phyloP scores from a whole-genome alignment of 2,888 invertebrate species.

The Pyrochroa serraticornis region DNA sequence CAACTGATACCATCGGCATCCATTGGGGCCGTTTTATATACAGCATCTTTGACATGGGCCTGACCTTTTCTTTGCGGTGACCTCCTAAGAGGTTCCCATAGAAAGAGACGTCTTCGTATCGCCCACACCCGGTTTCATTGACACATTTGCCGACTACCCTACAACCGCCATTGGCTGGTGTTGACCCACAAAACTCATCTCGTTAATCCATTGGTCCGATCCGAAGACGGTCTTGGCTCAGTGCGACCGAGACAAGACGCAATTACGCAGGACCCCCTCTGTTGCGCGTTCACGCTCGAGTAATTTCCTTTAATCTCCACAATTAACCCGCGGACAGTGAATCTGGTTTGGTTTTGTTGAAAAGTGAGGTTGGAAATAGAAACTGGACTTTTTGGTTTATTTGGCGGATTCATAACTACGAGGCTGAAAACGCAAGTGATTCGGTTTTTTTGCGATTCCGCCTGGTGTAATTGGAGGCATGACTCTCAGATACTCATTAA shows the following conservation, averaged over 20 bases:
- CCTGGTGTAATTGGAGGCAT: no score
- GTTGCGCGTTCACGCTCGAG: conserved; percentile 18
- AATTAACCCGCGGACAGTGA: conserved; percentile 35
- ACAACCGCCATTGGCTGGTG: conserved; percentile 51
- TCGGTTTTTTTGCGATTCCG: conserved; percentile 6
- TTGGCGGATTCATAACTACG: conserved; percentile 12
- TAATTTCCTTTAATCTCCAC: neutral
- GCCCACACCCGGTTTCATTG: conserved; percentile 46
- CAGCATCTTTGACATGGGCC: conserved; percentile 47
- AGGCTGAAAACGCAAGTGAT: conserved; percentile 23
- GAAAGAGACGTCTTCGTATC: conserved; percentile 28
- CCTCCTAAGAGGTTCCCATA: conserved; percentile 49
- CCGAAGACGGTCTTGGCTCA: neutral
- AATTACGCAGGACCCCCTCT: conserved; percentile 14
- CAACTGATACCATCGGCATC: conserved; percentile 51
- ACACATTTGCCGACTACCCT: conserved; percentile 56
- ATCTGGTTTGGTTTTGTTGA: conserved; percentile 34
- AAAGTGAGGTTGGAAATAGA: conserved; percentile 33
- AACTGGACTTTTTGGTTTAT: conserved; percentile 31
- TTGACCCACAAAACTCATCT: conserved; percentile 50
- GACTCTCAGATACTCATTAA: no score
- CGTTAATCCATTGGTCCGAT: conserved; percentile 37
- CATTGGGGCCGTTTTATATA: conserved; percentile 55
- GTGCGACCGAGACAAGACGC: no score
- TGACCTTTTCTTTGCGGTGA: conserved; percentile 55